Percentiles rank a stretch among this genome's conserved stretches.
These are phyloP conservation scores for Pica pica DNA, from an alignment of 2,113 vertebrate species.

Conservation along the genomic window DNA sequence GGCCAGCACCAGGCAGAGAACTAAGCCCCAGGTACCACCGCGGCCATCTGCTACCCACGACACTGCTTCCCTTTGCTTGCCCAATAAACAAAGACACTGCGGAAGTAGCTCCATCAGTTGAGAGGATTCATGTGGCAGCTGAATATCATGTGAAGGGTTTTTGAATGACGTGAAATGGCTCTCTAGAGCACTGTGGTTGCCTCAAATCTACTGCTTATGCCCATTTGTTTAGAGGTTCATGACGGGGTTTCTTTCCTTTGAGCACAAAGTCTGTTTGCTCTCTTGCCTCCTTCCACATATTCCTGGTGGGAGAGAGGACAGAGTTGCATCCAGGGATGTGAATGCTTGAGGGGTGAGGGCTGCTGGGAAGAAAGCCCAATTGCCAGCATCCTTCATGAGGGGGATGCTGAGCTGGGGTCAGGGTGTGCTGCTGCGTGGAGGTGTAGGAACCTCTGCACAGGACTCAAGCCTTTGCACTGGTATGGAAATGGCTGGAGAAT, in stretches of 20 bases:
- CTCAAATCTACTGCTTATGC: background rate
- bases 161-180: background rate
- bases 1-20: background rate
- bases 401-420: background rate
- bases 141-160: background rate
- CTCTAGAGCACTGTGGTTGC: background rate
- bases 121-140: fast-evolving
- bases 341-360: background rate
- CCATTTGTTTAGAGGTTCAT: background rate
- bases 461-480: background rate
- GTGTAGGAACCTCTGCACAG: background rate
- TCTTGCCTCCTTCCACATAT: background rate
- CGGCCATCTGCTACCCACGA: background rate
- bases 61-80: background rate
- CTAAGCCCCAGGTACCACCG: background rate
- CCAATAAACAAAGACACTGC: background rate
- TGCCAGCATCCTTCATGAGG: background rate
- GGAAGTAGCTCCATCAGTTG: background rate
- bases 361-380: background rate
- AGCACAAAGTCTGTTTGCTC: background rate
- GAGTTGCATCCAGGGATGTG: background rate
- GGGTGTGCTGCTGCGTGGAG: background rate
- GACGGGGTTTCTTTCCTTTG: background rate
- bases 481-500: conserved; percentile 14
- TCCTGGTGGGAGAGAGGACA: fast-evolving